phyloP scores from a whole-genome alignment of 2,888 invertebrate genomes.

The Ornithoptera priamus region DNA sequence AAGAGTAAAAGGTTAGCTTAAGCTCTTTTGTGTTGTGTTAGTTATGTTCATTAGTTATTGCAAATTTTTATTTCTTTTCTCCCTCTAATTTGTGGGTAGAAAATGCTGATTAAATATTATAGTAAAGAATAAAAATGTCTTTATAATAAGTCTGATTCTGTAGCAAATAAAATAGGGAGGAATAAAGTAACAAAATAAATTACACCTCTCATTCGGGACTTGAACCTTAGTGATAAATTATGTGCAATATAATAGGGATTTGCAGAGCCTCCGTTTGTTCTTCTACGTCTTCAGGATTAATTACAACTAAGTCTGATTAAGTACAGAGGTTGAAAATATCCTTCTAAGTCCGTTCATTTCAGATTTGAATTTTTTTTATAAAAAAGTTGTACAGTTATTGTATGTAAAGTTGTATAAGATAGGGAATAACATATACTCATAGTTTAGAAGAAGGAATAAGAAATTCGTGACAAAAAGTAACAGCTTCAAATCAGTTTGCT shows the following conservation, averaged over 20 bases:
- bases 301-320: conserved; percentile 21
- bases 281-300: conserved; percentile 10
- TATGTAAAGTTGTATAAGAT: no score
- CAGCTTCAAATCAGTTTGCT: no score
- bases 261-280: conserved; percentile 12
- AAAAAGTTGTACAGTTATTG: no score
- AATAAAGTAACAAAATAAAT: conserved; percentile 18
- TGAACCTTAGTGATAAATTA: conserved; percentile 21
- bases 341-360: not conserved
- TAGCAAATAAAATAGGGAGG: not conserved
- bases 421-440: no score
- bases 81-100: no score
- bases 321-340: not conserved
- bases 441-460: no score
- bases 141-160: not conserved
- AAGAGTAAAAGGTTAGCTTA: no score
- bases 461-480: no score
- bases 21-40: no score
- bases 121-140: not conserved
- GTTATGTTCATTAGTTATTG: not conserved
- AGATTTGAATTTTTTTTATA: not conserved
- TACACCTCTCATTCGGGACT: conserved; percentile 21
- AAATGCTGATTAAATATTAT: not conserved
- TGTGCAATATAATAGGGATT: conserved; percentile 20
- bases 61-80: not conserved